Base-by-base conservation (phyloP, 1,140 invertebrate genomes). In the Lordiphosa clarofinis region DNA sequence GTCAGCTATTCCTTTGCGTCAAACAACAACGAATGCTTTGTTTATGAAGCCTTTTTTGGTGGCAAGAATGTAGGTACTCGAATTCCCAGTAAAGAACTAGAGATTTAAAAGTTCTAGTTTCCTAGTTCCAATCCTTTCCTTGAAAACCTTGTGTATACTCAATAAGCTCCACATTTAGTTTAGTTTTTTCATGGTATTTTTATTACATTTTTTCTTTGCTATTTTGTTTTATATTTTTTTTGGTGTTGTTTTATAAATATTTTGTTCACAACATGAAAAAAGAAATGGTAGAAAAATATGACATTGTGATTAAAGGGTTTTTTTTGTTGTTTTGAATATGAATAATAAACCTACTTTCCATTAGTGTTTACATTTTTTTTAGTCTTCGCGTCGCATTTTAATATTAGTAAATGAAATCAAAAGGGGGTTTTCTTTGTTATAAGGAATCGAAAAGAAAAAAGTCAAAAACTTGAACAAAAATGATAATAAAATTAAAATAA, bases 261-360 rank as follows among this genome's bases (percentile, higher is more conserved):
- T 65, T 79, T 66, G 56, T 81, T 82, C 55, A 82, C 76, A 82
- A 82, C 76, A 84, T 84, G 67, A 76, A 82, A 82, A 31, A 82
- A 82, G 73, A 76, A 82, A 76, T 76, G 67, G 78, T 82, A 82
- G 76, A 82, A 82, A 82, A 82, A 82, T 82, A 82, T 82, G 78
- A 76, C 62, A 75, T 79, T 38, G 38, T 71, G 56, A 71, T 68
- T 69, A 55, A 69, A 56, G 66, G 57, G 49, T 54, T 19, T 47
- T 47, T 19, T 38, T 49, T 15, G 15, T 36, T 46, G 52, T 67
- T 47, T 39, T 43, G 21, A 24, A 49, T 64, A 81, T 71, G 54
- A 40, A 62, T 15, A 15, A 15, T 70, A 74, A 81, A 60, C 75
- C 74, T 55, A 66, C 49, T 55, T 63, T 66, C 71, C 66, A 63